Conservation (phyloP, 2,888 invertebrate genomes). For the Ellobium chinense region DNA sequence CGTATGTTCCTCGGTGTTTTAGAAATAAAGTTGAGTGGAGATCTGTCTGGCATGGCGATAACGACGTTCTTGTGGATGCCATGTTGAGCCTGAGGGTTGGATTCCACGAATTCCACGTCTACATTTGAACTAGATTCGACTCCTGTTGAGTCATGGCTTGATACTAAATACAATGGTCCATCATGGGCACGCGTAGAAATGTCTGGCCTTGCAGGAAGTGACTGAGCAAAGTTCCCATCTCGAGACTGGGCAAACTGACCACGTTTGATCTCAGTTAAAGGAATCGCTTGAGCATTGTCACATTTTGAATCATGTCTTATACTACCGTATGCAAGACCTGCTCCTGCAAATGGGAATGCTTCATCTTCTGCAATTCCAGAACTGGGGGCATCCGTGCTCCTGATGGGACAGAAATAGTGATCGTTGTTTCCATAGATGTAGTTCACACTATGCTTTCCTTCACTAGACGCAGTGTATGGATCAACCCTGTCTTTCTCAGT, state of each 20-base stretch:
- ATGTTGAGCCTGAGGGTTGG: not conserved
- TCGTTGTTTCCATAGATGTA: not conserved
- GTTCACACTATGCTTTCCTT: not conserved
- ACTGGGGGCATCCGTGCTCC: not conserved
- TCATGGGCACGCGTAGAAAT: too few species aligned
- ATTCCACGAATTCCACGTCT: not conserved
- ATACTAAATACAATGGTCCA: not conserved
- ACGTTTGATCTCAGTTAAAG: not conserved
- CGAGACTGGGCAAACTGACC: too few species aligned
- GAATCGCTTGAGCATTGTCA: not conserved
- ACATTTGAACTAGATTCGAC: not conserved
- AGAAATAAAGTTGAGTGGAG: not conserved
- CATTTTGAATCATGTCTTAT: not conserved
- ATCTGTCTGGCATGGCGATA: not conserved
- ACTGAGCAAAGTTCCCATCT: too few species aligned
- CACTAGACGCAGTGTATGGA: not conserved
- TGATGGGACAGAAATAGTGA: not conserved
- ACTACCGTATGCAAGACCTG: not conserved
- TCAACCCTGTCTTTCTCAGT: not conserved
- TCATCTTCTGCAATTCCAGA: not conserved
- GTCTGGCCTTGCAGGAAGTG: too few species aligned
- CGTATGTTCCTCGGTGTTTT: not conserved
- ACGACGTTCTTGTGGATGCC: not conserved
- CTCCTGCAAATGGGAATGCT: slow-evolving; percentile 25
- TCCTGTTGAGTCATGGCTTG: not conserved